phyloP scores from a whole-genome alignment of 2,888 invertebrate species.

The Tillus elongatus region DNA sequence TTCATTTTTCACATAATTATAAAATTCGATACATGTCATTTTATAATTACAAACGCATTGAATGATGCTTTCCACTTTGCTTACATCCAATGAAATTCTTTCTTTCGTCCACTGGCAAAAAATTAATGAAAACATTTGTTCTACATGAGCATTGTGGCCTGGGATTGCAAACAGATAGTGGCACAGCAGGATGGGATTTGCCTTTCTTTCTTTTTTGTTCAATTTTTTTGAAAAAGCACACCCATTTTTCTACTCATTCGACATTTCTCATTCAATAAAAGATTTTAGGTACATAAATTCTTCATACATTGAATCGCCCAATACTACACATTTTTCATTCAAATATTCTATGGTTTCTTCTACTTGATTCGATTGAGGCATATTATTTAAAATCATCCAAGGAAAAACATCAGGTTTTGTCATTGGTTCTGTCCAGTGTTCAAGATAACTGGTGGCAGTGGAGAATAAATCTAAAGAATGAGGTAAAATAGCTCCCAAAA shows the following conservation, averaged over 20 bases:
- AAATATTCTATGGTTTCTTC: constrained; percentile 10
- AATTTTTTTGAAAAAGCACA: constrained; percentile 8
- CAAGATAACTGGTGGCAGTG: too few relatives aligned
- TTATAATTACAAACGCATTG: constrained; percentile 12
- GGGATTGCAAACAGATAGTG: constrained; percentile 13
- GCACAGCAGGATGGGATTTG: constrained; percentile 7
- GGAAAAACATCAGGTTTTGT: constrained; percentile 10
- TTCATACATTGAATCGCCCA: constrained; percentile 9
- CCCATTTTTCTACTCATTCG: not conserved
- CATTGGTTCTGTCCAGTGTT: constrained; percentile 9
- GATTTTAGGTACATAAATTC: constrained; percentile 11
- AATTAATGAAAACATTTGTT: constrained; percentile 12
- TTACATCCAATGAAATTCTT: constrained; percentile 5
- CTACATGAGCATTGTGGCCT: constrained; percentile 10
- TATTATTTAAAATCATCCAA: constrained; percentile 10
- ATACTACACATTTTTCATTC: constrained; percentile 8
- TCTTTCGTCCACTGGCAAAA: constrained; percentile 11
- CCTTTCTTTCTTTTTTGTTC: constrained; percentile 10
- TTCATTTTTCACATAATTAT: constrained; percentile 5
- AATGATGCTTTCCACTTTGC: constrained; percentile 11
- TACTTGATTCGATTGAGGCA: constrained; percentile 7
- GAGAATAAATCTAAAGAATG: too few relatives aligned
- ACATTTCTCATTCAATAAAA: constrained; percentile 8
- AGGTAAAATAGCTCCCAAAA: too few relatives aligned
- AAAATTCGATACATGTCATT: constrained; percentile 7